Conservation (phyloP, 2,888 invertebrate genomes). For the Eurytoma adleriae region DNA sequence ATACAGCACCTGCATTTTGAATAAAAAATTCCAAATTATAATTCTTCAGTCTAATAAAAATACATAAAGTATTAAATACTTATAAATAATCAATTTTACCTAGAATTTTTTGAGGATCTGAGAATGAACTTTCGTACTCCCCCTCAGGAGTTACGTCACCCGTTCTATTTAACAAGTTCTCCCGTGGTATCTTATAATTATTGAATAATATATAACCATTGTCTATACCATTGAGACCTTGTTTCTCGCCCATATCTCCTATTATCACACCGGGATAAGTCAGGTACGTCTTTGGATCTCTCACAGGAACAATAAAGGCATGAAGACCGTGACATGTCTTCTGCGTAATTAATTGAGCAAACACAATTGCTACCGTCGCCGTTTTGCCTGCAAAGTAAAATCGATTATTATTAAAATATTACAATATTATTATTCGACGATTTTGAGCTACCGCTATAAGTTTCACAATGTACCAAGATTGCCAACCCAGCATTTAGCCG, state of each 20-base stretch:
- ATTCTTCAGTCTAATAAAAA: not conserved
- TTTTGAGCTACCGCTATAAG: not conserved
- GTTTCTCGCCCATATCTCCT: constrained; percentile 95
- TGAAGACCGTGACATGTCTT: constrained; percentile 90
- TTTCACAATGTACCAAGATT: constrained; percentile 79
- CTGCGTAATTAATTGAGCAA: constrained; percentile 91
- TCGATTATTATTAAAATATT: not conserved
- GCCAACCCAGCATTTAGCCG: constrained; percentile 91
- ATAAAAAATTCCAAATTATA: constrained; percentile 4
- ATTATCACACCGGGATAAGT: constrained; percentile 90
- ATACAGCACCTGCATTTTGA: constrained; percentile 79
- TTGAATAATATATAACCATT: constrained; percentile 96
- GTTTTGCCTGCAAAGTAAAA: constrained; percentile 80
- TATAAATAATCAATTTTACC: constrained; percentile 75
- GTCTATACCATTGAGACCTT: constrained; percentile 93
- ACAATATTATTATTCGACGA: not conserved
- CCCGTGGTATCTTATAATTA: constrained; percentile 90
- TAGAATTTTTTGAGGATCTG: constrained; percentile 90
- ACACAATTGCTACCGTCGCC: constrained; percentile 90
- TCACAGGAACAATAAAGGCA: constrained; percentile 91
- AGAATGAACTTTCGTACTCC: constrained; percentile 91
- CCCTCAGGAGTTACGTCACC: constrained; percentile 94
- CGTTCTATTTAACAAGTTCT: constrained; percentile 89
- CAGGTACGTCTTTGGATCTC: constrained; percentile 86
- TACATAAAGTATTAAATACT: not conserved